Conservation (phyloP, 2,113 vertebrate species). For the Trachemys scripta region DNA sequence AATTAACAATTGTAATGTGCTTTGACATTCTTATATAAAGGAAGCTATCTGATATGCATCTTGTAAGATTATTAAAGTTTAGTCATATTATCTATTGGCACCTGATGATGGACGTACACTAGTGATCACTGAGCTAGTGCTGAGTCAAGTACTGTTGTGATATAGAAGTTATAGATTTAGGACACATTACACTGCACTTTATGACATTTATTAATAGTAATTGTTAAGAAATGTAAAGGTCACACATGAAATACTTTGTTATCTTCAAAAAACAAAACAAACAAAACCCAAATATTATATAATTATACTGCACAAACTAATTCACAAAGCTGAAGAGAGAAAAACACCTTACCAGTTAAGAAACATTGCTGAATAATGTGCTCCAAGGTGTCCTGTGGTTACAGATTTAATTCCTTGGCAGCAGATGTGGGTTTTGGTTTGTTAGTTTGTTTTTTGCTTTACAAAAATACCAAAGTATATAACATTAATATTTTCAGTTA, state of each 20-base stretch:
- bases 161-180: neutral
- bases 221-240: constrained; percentile 34
- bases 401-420: neutral
- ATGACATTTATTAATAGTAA: constrained; percentile 39
- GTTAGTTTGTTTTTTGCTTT: neutral
- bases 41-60: neutral
- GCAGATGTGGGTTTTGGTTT: neutral
- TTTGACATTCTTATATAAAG: neutral
- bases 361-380: neutral
- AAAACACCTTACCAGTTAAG: neutral
- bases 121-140: neutral
- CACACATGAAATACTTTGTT: constrained; percentile 25
- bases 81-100: neutral
- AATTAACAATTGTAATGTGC: neutral
- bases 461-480: neutral
- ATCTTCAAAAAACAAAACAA: neutral
- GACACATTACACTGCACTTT: neutral
- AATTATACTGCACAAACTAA: constrained; percentile 35
- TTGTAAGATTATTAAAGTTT: neutral
- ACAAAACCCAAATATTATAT: neutral
- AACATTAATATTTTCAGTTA: neutral
- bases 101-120: neutral
- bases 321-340: neutral
- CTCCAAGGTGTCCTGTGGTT: neutral
- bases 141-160: neutral